These are phyloP conservation scores for Hydrolagus affinis DNA, from an alignment of 2,113 vertebrate genomes.

Conservation along the genomic window DNA sequence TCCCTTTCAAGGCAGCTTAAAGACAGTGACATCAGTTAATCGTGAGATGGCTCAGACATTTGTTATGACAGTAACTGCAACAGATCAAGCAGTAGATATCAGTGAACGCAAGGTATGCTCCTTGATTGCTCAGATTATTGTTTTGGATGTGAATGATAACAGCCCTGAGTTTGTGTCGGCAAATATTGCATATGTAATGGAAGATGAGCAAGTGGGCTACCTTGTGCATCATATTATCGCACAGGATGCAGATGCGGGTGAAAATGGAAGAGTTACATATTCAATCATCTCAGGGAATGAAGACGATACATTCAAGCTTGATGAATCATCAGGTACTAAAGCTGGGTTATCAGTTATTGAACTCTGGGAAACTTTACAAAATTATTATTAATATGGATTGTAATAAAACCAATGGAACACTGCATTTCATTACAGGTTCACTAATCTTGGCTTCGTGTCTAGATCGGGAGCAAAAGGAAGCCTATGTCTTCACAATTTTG, in stretches of 20 bases:
- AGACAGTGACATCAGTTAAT: slow-evolving; percentile 60
- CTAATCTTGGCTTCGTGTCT: slow-evolving; percentile 59
- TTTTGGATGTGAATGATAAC: slow-evolving; percentile 84
- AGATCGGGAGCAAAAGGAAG: slow-evolving; percentile 62
- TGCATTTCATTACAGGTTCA: slow-evolving; percentile 54
- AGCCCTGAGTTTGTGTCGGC: slow-evolving; percentile 64
- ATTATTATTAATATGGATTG: background rate
- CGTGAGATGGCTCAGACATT: slow-evolving; percentile 56
- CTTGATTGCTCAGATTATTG: slow-evolving; percentile 60
- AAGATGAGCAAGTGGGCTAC: slow-evolving; percentile 64
- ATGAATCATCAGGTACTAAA: slow-evolving; percentile 69
- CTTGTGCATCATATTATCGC: slow-evolving; percentile 64
- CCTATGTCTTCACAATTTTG: slow-evolving; percentile 59
- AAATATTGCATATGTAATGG: slow-evolving; percentile 49
- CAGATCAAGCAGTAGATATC: slow-evolving; percentile 59
- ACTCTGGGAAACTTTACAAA: background rate
- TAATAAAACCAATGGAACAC: background rate
- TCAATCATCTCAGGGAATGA: slow-evolving; percentile 67
- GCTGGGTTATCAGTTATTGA: slow-evolving; percentile 35
- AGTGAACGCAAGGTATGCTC: slow-evolving; percentile 53
- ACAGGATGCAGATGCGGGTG: slow-evolving; percentile 70
- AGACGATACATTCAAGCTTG: slow-evolving; percentile 58
- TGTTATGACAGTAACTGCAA: slow-evolving; percentile 64
- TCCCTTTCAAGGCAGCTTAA: slow-evolving; percentile 62
- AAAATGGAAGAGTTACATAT: slow-evolving; percentile 65